Base-by-base conservation (phyloP, 2,888 invertebrate species). In the Tiphia femorata region DNA sequence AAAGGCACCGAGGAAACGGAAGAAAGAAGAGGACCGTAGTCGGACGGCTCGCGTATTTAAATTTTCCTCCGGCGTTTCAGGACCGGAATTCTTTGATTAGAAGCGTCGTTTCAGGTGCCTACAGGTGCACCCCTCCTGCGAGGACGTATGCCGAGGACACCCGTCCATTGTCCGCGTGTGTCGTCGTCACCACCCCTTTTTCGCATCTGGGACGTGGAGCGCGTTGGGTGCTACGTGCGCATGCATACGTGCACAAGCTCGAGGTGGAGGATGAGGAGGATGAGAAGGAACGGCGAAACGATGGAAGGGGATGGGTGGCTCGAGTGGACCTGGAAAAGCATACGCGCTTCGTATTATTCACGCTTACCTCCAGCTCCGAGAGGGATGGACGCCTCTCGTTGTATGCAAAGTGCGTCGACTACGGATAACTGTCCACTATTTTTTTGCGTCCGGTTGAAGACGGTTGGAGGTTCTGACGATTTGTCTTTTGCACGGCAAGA, bases 11-110 rank as follows among this genome's bases (percentile, higher is more conserved):
- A 35, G 35, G 42, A 50, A 20, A 50, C 29, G 27, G 47, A 42
- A n/a, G n/a, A n/a, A n/a, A n/a, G n/a, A n/a, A 12, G 56, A 56
- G 42, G 57, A 42, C 43, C 53, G 54, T n/a, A 49, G 58, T 61
- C 78, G 76, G n/a, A n/a, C 76, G 78, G 72, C 68, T 77, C 76
- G 80, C 75, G 76, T 80, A 78, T 80, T 81, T 81, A 80, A 81
- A 80, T 80, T 78, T 72, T 76, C 70, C 66, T 59, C 43, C 56
- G 53, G 50, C 48, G 59, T 53, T 40, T 54, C 71, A 69, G 51
- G 60, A n/a, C 2, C 62, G 70, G 75, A 76, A 79, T 81, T 80
- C 81, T 80, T 80, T 81, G 81, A 81, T 82, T 80, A 82, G 78
- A 79, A 77, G 73, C 6, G 38, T 27, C 48, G 23, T 37, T 41